Conservation (phyloP, 2,113 vertebrate genomes). For the Raphicerus campestris region DNA sequence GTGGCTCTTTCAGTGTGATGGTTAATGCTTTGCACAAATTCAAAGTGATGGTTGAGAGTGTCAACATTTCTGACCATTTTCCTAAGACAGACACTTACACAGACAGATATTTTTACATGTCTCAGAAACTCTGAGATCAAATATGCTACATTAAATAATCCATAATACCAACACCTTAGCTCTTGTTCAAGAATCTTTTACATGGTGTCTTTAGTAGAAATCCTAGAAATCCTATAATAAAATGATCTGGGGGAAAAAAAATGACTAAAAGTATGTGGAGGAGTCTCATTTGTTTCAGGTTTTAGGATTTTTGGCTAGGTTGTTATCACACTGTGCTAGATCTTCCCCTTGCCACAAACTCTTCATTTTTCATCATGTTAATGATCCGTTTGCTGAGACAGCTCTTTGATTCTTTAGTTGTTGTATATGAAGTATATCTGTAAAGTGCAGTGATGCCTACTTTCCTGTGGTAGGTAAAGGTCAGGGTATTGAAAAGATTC, state of each 20-base stretch:
- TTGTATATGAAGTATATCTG: neutral
- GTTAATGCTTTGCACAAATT: conserved; percentile 29
- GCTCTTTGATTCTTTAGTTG: neutral
- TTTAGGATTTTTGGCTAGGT: neutral
- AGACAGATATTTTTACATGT: neutral
- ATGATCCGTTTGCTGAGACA: neutral
- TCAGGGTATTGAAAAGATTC: neutral
- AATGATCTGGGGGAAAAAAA: neutral
- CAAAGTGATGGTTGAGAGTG: conserved; percentile 23
- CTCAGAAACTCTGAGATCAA: neutral
- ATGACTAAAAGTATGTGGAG: neutral
- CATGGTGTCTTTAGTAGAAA: neutral
- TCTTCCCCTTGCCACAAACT: neutral
- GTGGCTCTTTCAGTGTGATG: neutral
- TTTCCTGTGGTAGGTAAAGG: neutral
- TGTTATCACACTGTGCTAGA: neutral
- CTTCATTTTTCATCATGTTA: neutral
- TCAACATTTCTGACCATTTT: conserved; percentile 41
- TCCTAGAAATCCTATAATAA: neutral
- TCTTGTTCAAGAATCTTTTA: neutral
- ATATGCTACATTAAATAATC: neutral
- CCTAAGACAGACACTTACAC: neutral
- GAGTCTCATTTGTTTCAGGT: neutral
- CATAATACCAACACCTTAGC: neutral
- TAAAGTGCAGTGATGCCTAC: neutral